Evolutionary conservation across 2,888 invertebrate genomes (phyloP), one percentile per base, ranked within the genome.

Genomic region (Orchesella flavescens): DNA sequence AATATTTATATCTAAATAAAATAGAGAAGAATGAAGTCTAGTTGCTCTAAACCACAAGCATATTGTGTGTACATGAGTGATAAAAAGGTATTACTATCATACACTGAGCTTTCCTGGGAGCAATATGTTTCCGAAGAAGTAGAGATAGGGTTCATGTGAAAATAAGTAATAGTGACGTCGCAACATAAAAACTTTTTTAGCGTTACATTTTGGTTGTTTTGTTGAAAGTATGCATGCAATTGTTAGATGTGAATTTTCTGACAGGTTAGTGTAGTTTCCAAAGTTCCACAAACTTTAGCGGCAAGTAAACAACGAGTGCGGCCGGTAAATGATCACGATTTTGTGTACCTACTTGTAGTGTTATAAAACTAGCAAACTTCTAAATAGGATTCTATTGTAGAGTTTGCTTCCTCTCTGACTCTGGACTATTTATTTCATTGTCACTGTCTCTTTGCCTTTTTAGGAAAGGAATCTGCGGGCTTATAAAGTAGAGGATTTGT

Each of bases 361-460:
- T 49, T 49, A 49, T 49, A n/a, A 17, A 23, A 61, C 7, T 2
- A 61, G 19, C 61, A 21, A 61, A 61, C 24, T 55, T 46, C 46
- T 9, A 21, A 61, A 23, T 3, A 49, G 21, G 23, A 24, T 23
- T 4, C 19, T 61, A 24, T 24, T 23, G 61, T 61, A 61, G 5
- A 9, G 2, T 34, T 34, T 34, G 34, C 23, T 24, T 61, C 21
- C 24, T 23, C 23, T 59, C 49, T 57, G 23, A 13, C 17, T 55
- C 72, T 59, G 72, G 57, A 73, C 59, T 73, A 73, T 73, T 73
- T 73, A 73, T 73, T 73, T 44, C 44, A 59, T 34, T 73, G 72
- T 73, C 72, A 24, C 72, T 43, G 72, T 73, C 24, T 17, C 34
- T 15, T 19, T 73, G 44, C 72, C 72, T 57, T 73, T 34, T 73